Base-by-base conservation (phyloP, 1,140 invertebrate species). In the Bombus vancouverensis region DNA sequence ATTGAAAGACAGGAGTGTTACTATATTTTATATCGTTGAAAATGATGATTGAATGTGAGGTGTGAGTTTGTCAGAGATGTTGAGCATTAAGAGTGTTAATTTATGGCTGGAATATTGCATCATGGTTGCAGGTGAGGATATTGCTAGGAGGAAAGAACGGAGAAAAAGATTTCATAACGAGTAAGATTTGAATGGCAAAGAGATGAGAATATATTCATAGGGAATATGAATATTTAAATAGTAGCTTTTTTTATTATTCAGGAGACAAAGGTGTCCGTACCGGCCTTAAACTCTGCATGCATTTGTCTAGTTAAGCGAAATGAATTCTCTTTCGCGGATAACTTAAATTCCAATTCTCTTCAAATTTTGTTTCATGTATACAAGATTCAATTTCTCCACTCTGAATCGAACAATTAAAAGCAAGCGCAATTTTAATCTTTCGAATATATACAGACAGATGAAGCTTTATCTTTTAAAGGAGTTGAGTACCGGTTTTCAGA, bases 181-280 rank as follows among this genome's bases (percentile, higher is more conserved):
- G n/a, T 34, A 15, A 32, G 39, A 84, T 84, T 84, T 84, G 83
- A 79, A 70, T 84, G 42, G 76, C 76, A 80, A 84, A 84, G 75
- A 59, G 82, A 71, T 3, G 53, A 28, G 42, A 65, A 72, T 71
- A 39, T 80, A 80, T 84, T 84, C 83, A 79, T 79, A 71, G n/a
- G 32, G 32, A 72, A 84, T 79, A 79, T 72, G 83, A 84, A 84
- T 84, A 70, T 71, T 84, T 79, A 84, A 47, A 79, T 47, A 37
- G 32, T 47, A 32, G n/a, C 32, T 79, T 84, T 84, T 76, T 66
- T 75, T 22, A 83, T 62, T 59, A 84, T 80, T 80, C 83, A 79
- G 32, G 34, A 32, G 66, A 47, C 37, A n/a, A 62, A 53, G 22
- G 28, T n/a, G 44, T 37, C 22, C n/a, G n/a, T 28, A 44, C 34